Evolutionary conservation across 1,140 invertebrate genomes (phyloP).

Genomic region (Homarus americanus): DNA sequence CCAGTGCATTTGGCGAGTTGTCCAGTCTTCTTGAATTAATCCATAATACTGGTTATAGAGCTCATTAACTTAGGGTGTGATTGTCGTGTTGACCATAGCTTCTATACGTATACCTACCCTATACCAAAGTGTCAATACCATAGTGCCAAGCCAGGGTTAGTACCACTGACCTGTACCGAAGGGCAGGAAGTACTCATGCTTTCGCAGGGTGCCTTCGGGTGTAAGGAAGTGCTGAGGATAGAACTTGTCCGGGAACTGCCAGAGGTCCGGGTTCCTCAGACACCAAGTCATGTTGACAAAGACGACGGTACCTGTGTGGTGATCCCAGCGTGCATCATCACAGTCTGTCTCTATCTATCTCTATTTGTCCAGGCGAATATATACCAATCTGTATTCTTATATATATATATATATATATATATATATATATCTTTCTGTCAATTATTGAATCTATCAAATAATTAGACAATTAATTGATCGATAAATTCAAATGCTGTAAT

Average conservation of each 20-base stretch:
- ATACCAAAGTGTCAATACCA: too few relatives aligned
- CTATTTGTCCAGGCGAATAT: neutral
- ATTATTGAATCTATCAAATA: neutral
- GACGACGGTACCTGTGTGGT: conserved; percentile 85
- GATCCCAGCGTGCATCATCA: neutral
- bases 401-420: neutral
- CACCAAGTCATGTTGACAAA: conserved; percentile 93
- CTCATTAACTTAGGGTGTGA: too few relatives aligned
- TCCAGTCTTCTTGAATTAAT: neutral
- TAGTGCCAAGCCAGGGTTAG: too few relatives aligned
- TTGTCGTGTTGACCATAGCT: neutral
- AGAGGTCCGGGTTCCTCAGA: conserved; percentile 87
- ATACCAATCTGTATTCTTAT: neutral
- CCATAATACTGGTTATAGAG: neutral
- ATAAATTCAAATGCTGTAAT: neutral
- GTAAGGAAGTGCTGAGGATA: conserved; percentile 85
- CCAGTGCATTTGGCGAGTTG: neutral
- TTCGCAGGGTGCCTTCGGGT: conserved; percentile 80
- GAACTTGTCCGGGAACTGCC: conserved; percentile 86
- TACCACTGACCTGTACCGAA: conserved; percentile 81
- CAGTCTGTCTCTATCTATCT: neutral
- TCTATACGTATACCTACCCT: neutral
- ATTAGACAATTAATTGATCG: neutral
- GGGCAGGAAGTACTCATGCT: conserved; percentile 86
- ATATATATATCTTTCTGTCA: too few relatives aligned